Percentiles rank a stretch among this genome's conserved stretches.
Evolutionary conservation across 2,113 vertebrate species (phyloP).

Genomic region (Falco punctatus): DNA sequence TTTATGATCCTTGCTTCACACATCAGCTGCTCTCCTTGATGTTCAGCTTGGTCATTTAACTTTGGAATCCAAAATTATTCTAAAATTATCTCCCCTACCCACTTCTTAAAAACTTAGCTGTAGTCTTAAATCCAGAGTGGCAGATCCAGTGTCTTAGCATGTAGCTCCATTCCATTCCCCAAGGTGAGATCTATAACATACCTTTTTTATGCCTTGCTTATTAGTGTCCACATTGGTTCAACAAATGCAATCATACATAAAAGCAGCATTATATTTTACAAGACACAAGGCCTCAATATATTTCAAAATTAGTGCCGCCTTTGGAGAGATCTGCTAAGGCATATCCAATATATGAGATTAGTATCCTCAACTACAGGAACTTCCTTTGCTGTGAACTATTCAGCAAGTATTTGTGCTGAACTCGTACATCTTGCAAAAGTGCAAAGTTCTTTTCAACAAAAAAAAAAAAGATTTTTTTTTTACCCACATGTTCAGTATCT

Average conservation of each 20-base stretch:
- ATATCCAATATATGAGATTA: background rate
- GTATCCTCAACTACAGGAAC: background rate
- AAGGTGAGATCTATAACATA: background rate
- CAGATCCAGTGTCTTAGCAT: background rate
- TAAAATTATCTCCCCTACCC: background rate
- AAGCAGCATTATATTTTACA: background rate
- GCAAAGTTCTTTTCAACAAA: background rate
- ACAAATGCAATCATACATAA: background rate
- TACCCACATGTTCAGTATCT: background rate
- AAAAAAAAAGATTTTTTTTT: background rate
- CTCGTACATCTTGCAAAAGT: background rate
- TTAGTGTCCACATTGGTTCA: background rate
- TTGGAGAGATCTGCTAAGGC: background rate
- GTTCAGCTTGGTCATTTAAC: background rate
- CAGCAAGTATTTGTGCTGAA: constrained; percentile 35
- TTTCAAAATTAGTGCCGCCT: background rate
- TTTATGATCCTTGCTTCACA: background rate
- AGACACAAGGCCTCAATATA: background rate
- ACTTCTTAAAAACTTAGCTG: background rate
- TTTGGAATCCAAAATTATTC: background rate
- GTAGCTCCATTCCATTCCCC: background rate
- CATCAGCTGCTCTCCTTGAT: background rate
- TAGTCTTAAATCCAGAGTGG: background rate
- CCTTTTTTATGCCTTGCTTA: background rate
- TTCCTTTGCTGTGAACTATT: background rate